Evolutionary conservation across 1,140 invertebrate genomes (phyloP).

Genomic region (Nephotettix cincticeps): DNA sequence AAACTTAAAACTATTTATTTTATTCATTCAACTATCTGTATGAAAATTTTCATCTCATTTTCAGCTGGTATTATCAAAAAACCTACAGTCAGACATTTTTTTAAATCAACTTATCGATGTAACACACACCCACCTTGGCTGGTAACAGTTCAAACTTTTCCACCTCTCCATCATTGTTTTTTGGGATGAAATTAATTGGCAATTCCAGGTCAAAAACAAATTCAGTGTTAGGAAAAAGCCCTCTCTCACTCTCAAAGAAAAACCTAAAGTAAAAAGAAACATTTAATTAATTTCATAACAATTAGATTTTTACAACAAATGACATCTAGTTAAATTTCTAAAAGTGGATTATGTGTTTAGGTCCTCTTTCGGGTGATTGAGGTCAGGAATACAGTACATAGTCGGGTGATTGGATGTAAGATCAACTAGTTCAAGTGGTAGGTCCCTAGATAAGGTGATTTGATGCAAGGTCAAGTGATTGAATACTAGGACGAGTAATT

Average conservation of each 20-base stretch:
- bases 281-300: too few species aligned
- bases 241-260: slow-evolving; percentile 88
- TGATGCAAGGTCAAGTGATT: too few species aligned
- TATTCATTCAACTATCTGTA: too few species aligned
- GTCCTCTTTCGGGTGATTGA: background rate
- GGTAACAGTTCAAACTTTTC: slow-evolving; percentile 84
- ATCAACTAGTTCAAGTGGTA: too few species aligned
- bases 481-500: too few species aligned
- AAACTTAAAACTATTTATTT: too few species aligned
- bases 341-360: background rate
- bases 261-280: slow-evolving; percentile 60
- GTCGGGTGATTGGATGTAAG: too few species aligned
- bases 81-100: background rate
- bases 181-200: slow-evolving; percentile 83
- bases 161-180: slow-evolving; percentile 91
- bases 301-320: background rate
- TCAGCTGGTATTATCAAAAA: too few species aligned
- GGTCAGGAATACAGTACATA: too few species aligned
- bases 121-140: slow-evolving; percentile 63
- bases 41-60: too few species aligned
- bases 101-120: background rate
- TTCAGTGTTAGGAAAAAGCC: slow-evolving; percentile 90
- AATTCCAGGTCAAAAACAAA: slow-evolving; percentile 94
- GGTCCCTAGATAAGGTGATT: too few species aligned
- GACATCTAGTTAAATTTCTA: background rate